These are phyloP conservation scores for Oligia latruncula DNA, from an alignment of 2,888 invertebrate genomes.

Conservation along the genomic window DNA sequence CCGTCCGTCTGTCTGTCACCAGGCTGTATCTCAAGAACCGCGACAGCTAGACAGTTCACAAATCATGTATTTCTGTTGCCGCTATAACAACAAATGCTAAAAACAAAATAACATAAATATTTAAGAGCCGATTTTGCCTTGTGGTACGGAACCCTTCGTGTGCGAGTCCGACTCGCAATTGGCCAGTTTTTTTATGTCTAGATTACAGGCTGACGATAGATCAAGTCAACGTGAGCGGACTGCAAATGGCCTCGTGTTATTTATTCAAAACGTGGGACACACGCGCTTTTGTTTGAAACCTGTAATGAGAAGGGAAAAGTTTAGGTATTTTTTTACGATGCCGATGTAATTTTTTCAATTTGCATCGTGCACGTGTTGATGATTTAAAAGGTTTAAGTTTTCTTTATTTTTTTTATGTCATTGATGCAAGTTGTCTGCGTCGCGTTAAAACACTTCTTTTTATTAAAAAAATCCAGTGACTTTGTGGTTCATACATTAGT, in stretches of 20 bases:
- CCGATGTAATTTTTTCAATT: background rate
- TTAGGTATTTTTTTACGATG: background rate
- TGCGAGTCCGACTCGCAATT: too few species aligned
- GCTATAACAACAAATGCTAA: too few species aligned
- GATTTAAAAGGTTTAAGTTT: background rate
- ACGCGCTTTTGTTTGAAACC: background rate
- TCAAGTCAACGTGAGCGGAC: slow-evolving; percentile 40
- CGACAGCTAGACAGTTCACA: too few species aligned
- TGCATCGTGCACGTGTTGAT: background rate
- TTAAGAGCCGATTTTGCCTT: too few species aligned
- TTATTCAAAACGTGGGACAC: slow-evolving; percentile 30
- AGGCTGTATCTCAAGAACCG: too few species aligned
- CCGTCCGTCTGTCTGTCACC: too few species aligned
- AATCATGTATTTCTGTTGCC: too few species aligned
- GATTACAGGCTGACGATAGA: slow-evolving; percentile 41
- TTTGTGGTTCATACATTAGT: background rate
- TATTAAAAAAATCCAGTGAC: background rate
- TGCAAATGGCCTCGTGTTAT: slow-evolving; percentile 36
- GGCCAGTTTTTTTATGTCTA: slow-evolving; percentile 16
- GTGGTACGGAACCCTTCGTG: too few species aligned
- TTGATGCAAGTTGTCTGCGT: background rate
- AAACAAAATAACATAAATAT: too few species aligned
- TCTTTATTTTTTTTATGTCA: background rate
- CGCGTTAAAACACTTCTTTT: background rate
- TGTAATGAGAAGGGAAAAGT: slow-evolving; percentile 11